Evolutionary conservation across 2,888 invertebrate species (phyloP).

Genomic region (Onchidella celtica): DNA sequence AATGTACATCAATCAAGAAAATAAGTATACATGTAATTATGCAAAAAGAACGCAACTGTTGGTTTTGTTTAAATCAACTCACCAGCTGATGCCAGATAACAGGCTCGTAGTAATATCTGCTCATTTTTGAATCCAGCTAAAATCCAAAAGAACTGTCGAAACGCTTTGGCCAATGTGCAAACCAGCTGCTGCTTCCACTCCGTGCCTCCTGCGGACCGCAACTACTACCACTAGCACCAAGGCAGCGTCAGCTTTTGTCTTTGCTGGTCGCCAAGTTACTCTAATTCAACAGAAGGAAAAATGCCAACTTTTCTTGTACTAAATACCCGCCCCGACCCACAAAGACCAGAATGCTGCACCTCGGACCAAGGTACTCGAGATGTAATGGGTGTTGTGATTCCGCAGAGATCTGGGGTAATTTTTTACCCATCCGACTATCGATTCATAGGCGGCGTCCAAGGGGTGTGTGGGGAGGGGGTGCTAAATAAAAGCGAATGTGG

Average conservation of each 20-base stretch:
- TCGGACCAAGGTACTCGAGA: background rate
- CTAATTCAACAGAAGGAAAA: background rate
- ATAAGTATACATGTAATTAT: no score
- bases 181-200: background rate
- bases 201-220: conserved; percentile 14
- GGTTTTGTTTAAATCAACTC: no score
- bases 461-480: no score
- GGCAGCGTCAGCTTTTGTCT: background rate
- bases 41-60: no score
- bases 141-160: background rate
- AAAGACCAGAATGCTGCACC: background rate
- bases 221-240: background rate
- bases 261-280: background rate
- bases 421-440: no score
- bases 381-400: no score
- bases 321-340: background rate
- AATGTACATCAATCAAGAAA: no score
- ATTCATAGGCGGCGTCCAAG: no score
- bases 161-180: no score
- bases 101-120: conserved; percentile 3
- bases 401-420: no score
- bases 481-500: no score
- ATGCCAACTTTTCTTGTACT: background rate
- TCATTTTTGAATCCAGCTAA: background rate
- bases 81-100: conserved; percentile 16